phyloP scores from a whole-genome alignment of 2,888 invertebrate genomes.

The Trypoxylon attenuatum region DNA sequence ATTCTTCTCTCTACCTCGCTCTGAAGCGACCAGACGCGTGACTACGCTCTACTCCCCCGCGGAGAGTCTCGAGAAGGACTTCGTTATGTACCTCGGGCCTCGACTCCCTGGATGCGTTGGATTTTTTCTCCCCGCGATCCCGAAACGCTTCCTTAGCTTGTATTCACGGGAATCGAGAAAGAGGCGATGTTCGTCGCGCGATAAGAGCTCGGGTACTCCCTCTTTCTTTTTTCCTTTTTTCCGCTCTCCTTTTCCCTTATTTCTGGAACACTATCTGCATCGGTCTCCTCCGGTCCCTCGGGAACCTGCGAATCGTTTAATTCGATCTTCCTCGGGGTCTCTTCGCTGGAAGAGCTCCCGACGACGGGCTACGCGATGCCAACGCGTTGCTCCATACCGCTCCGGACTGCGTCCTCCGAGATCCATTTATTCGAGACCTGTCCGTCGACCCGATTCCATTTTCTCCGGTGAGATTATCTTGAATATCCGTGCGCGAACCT shows the following conservation, averaged over 20 bases:
- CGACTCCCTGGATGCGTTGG: slow-evolving; percentile 2
- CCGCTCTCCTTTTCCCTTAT: too few relatives aligned
- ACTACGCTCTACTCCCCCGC: background rate
- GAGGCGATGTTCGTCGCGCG: slow-evolving; percentile 27
- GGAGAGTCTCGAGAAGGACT: too few relatives aligned
- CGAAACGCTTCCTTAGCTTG: slow-evolving; percentile 22
- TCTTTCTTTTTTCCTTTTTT: slow-evolving; percentile 7
- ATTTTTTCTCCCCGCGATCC: slow-evolving; percentile 8
- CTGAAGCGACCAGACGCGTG: background rate
- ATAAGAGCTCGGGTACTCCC: slow-evolving; percentile 37
- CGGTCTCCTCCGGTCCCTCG: slow-evolving; percentile 14
- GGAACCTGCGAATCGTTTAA: slow-evolving; percentile 47
- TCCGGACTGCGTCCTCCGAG: slow-evolving; percentile 34
- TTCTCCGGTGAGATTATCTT: slow-evolving; percentile 36
- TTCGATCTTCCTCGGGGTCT: slow-evolving; percentile 42
- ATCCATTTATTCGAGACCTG: slow-evolving; percentile 43
- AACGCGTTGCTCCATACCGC: too few relatives aligned
- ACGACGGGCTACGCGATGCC: slow-evolving; percentile 1
- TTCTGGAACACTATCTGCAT: slow-evolving; percentile 22
- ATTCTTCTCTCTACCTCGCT: background rate
- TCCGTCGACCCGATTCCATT: slow-evolving; percentile 36
- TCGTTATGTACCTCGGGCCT: background rate
- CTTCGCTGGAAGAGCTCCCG: slow-evolving; percentile 9
- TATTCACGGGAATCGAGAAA: slow-evolving; percentile 29
- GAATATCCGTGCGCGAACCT: slow-evolving; percentile 10